Evolutionary conservation across 1,140 invertebrate genomes (phyloP).

Genomic region (Berghia stephanieae): DNA sequence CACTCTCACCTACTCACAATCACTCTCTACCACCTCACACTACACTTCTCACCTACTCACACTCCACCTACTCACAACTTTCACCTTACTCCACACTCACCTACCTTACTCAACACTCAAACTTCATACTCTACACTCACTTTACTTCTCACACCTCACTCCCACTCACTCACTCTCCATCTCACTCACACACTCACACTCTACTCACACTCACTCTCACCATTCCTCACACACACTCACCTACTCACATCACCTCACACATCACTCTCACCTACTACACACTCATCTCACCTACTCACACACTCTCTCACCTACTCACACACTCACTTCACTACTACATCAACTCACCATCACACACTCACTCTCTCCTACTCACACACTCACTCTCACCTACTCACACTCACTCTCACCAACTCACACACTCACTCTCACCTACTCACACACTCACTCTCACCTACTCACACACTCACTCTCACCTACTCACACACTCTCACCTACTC

Average conservation of each 20-base stretch:
- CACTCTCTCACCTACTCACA: neutral
- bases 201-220: neutral
- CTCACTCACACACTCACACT: neutral
- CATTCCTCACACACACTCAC: neutral
- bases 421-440: slow-evolving; percentile 13
- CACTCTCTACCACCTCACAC: too few relatives aligned
- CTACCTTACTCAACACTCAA: neutral
- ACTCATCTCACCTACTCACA: neutral
- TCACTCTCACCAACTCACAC: neutral
- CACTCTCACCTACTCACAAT: too few relatives aligned
- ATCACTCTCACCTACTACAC: neutral
- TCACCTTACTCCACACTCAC: neutral
- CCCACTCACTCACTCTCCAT: neutral
- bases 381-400: neutral
- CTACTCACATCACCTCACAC: neutral
- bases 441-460: slow-evolving; percentile 1
- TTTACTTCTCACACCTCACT: neutral
- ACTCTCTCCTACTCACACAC: neutral
- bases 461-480: neutral
- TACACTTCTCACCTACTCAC: too few relatives aligned
- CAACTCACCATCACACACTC: neutral
- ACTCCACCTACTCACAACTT: neutral
- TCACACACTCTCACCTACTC: neutral
- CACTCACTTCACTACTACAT: neutral
- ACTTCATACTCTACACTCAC: neutral